phyloP scores from a whole-genome alignment of 2,888 invertebrate genomes.

The Elysia crispata region DNA sequence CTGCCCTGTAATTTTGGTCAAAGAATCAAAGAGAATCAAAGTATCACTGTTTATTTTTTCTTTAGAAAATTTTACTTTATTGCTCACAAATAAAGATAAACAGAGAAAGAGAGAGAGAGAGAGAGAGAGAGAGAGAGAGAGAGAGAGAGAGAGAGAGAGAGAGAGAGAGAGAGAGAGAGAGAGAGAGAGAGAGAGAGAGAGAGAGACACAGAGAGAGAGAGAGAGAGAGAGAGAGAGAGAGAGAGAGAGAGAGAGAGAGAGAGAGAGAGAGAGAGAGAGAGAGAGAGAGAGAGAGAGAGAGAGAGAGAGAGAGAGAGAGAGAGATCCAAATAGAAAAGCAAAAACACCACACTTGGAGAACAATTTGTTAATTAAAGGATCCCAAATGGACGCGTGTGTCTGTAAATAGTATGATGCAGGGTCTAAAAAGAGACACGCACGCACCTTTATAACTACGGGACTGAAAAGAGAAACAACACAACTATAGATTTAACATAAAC shows the following conservation, averaged over 20 bases:
- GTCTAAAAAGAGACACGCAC: too few species aligned
- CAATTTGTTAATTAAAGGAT: too few species aligned
- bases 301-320: not conserved
- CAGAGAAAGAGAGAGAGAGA: not conserved
- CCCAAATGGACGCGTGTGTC: too few species aligned
- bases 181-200: not conserved
- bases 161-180: constrained; percentile 16
- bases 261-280: not conserved
- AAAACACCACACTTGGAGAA: too few species aligned
- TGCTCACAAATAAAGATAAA: not conserved
- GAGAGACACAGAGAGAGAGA: not conserved
- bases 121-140: not conserved
- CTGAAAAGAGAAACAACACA: too few species aligned
- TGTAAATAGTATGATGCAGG: too few species aligned
- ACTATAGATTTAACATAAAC: too few species aligned
- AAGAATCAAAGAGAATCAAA: not conserved
- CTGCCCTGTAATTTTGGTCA: not conserved
- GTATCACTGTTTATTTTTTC: too few species aligned
- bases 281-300: not conserved
- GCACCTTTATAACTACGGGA: too few species aligned
- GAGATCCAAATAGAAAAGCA: too few species aligned
- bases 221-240: not conserved
- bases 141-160: not conserved
- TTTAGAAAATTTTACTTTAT: too few species aligned
- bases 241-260: not conserved